phyloP scores from a whole-genome alignment of 1,140 invertebrate genomes.

The Drosophila nikananu region DNA sequence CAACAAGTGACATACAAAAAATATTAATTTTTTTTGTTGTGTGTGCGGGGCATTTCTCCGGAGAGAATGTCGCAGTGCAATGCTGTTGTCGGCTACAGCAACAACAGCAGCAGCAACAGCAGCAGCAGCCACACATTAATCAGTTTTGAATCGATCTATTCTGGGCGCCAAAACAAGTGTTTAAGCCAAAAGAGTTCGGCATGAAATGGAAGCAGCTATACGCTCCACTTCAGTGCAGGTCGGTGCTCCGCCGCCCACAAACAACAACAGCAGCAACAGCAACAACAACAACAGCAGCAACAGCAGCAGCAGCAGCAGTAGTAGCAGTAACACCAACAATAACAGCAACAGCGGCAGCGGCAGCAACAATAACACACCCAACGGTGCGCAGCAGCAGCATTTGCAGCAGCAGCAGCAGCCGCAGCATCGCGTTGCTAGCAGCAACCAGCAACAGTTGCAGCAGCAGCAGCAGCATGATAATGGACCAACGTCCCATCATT shows the following conservation, averaged over 20 bases:
- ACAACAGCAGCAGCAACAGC: constrained; percentile 11
- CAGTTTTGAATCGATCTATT: constrained; percentile 40
- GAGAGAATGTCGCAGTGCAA: constrained; percentile 74
- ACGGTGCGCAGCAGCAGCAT: constrained; percentile 70
- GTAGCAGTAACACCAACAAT: constrained; percentile 50
- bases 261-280: constrained; percentile 72
- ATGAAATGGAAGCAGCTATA: constrained; percentile 86
- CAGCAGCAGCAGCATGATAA: constrained; percentile 77
- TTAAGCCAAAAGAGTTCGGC: constrained; percentile 85
- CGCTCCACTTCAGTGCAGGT: constrained; percentile 85
- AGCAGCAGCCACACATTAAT: constrained; percentile 27
- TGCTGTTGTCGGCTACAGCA: constrained; percentile 58
- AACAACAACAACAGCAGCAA: constrained; percentile 52
- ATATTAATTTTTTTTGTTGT: constrained; percentile 17
- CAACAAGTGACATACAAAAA: constrained; percentile 7
- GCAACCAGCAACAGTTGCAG: constrained; percentile 71
- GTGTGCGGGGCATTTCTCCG: constrained; percentile 31
- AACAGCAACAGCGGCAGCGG: constrained; percentile 40
- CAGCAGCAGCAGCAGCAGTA: constrained; percentile 43
- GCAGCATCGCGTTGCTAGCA: constrained; percentile 68
- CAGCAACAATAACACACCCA: constrained; percentile 58
- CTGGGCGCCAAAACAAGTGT: constrained; percentile 80
- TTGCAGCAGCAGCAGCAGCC: constrained; percentile 54
- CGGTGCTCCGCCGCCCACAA: constrained; percentile 84
- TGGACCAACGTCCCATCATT: constrained; percentile 82